Conservation (phyloP, 1,140 invertebrate species). For the Drosophila baimaii region DNA sequence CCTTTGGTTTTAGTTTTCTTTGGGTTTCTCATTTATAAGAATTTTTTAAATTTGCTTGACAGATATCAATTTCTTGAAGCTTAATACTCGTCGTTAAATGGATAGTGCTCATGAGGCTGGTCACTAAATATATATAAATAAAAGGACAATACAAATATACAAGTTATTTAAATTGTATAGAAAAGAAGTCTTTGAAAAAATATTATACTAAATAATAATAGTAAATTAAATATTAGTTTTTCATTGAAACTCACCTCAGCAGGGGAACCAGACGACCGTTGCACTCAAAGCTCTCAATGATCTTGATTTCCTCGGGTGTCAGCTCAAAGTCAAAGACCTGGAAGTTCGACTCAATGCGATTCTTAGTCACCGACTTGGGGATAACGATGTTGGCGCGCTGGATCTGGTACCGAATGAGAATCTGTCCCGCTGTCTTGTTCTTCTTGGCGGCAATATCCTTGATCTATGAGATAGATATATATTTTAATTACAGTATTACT, state of each 20-base stretch:
- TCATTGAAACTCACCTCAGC: conserved; percentile 78
- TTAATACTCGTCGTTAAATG: conserved; percentile 70
- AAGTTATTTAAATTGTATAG: not conserved
- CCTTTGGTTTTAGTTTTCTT: conserved; percentile 15
- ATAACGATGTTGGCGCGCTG: conserved; percentile 88
- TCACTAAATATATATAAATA: conserved; percentile 41
- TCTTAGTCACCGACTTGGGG: conserved; percentile 88
- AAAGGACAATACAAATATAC: not conserved
- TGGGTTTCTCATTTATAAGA: conserved; percentile 5
- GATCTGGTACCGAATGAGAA: conserved; percentile 89
- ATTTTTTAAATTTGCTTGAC: conserved; percentile 13
- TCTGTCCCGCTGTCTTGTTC: conserved; percentile 88
- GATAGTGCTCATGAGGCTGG: conserved; percentile 84
- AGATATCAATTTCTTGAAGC: conserved; percentile 9
- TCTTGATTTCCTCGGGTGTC: conserved; percentile 85
- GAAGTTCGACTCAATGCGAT: conserved; percentile 89
- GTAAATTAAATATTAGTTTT: not conserved
- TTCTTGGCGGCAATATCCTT: conserved; percentile 87
- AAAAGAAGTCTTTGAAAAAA: not conserved
- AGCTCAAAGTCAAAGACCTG: conserved; percentile 90
- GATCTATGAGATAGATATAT: conserved; percentile 47
- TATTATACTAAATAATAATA: not conserved
- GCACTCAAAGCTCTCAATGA: conserved; percentile 85
- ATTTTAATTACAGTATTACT: not conserved
- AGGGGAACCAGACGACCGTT: conserved; percentile 85